phyloP scores from a whole-genome alignment of 2,888 invertebrate species.

The Drosophila sordidapex region DNA sequence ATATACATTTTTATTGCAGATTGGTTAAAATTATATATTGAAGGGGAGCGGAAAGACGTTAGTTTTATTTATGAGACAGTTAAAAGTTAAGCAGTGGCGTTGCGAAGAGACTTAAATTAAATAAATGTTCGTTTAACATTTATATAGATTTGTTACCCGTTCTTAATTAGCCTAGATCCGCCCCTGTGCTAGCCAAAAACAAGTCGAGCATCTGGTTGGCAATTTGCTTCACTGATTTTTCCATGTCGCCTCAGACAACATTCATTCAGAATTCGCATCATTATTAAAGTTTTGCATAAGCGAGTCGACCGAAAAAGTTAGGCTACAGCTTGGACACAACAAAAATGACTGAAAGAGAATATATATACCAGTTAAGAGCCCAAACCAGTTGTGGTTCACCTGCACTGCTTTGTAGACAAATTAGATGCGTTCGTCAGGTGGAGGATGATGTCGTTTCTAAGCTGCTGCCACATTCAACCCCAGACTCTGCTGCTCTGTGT shows the following conservation, averaged over 20 bases:
- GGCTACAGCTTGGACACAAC: constrained; percentile 27
- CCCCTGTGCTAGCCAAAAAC: constrained; percentile 29
- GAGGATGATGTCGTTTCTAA: constrained; percentile 1
- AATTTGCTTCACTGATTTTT: constrained; percentile 49
- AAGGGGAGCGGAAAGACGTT: constrained; percentile 26
- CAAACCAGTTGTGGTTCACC: constrained; percentile 59
- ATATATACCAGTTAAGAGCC: constrained; percentile 39
- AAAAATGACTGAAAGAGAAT: constrained; percentile 29
- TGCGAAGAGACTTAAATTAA: neutral
- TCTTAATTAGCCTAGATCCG: neutral
- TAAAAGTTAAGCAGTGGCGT: constrained; percentile 29
- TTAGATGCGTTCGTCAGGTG: constrained; percentile 20
- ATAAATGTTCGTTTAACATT: neutral
- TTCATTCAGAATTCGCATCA: constrained; percentile 52
- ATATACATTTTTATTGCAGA: constrained; percentile 54
- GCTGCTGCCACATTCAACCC: constrained; percentile 35
- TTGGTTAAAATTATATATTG: constrained; percentile 59
- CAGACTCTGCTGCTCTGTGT: neutral
- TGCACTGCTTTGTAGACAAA: constrained; percentile 29
- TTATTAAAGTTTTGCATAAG: constrained; percentile 42
- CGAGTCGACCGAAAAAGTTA: constrained; percentile 42
- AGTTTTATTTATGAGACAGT: constrained; percentile 49
- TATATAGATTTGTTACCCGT: neutral
- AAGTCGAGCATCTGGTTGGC: constrained; percentile 33
- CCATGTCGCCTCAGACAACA: constrained; percentile 40